Percentiles rank a stretch among this genome's conserved stretches.
Evolutionary conservation across 2,888 invertebrate species (phyloP).

Genomic region (Linnaemya tessellans): DNA sequence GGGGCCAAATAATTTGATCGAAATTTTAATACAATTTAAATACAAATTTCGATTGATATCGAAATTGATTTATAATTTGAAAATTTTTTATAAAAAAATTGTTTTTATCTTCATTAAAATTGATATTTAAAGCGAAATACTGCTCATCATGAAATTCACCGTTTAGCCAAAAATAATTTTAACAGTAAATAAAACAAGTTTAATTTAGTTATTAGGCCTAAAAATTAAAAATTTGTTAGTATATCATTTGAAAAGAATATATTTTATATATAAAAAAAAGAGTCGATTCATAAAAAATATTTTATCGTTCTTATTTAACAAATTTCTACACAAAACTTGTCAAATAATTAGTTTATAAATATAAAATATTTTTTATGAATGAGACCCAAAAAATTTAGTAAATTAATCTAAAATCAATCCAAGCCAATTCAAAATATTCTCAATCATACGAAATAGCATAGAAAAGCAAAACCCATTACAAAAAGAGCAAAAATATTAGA

Average conservation of each 20-base stretch:
- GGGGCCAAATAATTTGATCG: too few species aligned
- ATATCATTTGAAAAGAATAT: too few species aligned
- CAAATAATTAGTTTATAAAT: too few species aligned
- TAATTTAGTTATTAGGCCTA: neutral
- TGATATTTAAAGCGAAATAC: neutral
- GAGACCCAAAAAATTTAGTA: conserved; percentile 29
- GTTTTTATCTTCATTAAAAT: neutral
- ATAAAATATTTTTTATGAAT: too few species aligned
- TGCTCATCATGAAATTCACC: neutral
- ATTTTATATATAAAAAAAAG: too few species aligned
- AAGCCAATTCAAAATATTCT: conserved; percentile 48
- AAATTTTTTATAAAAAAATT: too few species aligned
- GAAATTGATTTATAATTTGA: too few species aligned
- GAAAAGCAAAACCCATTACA: conserved; percentile 42
- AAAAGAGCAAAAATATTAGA: conserved; percentile 34
- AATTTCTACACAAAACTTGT: too few species aligned
- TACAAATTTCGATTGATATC: too few species aligned
- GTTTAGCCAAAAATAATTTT: neutral
- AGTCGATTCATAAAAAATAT: too few species aligned
- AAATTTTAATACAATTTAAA: too few species aligned
- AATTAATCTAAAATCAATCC: conserved; percentile 14
- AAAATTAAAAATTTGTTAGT: neutral
- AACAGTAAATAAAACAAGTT: neutral
- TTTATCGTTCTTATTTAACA: too few species aligned
- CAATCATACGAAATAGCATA: conserved; percentile 32